These are phyloP conservation scores for Lamprotornis superbus DNA, from an alignment of 2,113 vertebrate species.

Conservation along the genomic window DNA sequence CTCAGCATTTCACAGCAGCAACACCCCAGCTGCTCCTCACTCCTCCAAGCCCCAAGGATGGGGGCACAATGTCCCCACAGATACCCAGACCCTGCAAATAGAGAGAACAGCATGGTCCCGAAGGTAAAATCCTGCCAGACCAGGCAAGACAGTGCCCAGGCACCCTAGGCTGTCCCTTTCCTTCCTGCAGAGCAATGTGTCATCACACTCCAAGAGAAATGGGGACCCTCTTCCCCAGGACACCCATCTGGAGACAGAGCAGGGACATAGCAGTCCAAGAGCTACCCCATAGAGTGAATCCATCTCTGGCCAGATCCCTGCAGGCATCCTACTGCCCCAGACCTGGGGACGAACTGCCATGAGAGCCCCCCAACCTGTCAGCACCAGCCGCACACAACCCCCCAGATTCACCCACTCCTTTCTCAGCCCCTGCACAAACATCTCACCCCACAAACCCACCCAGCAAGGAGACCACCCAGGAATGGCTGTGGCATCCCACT, in stretches of 20 bases:
- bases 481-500: neutral
- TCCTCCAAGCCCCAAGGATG: rapidly evolving
- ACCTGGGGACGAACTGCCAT: neutral
- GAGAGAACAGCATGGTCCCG: neutral
- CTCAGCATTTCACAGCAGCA: neutral
- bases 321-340: rapidly evolving
- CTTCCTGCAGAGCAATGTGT: rapidly evolving
- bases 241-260: rapidly evolving
- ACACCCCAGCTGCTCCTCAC: rapidly evolving
- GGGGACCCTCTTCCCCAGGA: neutral
- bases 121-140: neutral
- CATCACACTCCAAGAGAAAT: rapidly evolving
- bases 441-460: neutral
- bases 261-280: neutral
- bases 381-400: neutral
- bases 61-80: neutral
- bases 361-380: neutral
- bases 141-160: neutral
- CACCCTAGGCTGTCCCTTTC: neutral
- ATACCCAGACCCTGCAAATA: neutral
- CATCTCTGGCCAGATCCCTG: neutral
- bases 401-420: neutral
- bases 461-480: slow-evolving; percentile 63
- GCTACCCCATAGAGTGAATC: rapidly evolving
- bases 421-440: neutral